Conservation (phyloP, 2,888 invertebrate species). For the Willowsia nigromaculata region DNA sequence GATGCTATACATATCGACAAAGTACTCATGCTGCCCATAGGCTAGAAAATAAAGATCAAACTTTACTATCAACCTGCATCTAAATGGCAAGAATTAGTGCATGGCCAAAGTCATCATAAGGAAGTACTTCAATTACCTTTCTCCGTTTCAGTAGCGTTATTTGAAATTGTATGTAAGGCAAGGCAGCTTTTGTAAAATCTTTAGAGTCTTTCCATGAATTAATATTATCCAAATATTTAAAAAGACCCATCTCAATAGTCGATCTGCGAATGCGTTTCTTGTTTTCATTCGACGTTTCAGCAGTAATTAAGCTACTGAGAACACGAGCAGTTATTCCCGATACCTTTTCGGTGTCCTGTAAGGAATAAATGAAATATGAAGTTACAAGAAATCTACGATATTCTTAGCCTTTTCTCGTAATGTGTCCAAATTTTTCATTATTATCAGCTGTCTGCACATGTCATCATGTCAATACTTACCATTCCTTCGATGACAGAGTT, state of each 20-base stretch:
- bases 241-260: constrained; percentile 68
- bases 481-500: constrained; percentile 19
- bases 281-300: constrained; percentile 70
- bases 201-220: constrained; percentile 66
- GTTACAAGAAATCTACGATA: background rate
- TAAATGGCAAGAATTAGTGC: too few relatives aligned
- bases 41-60: constrained; percentile 64
- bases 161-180: constrained; percentile 75
- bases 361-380: background rate
- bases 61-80: too few relatives aligned
- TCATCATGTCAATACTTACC: too few relatives aligned
- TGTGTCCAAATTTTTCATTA: too few relatives aligned
- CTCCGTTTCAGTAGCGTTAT: constrained; percentile 69
- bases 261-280: constrained; percentile 66
- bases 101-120: too few relatives aligned
- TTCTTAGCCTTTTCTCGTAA: too few relatives aligned
- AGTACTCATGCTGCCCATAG: constrained; percentile 70
- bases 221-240: constrained; percentile 60
- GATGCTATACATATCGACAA: constrained; percentile 75
- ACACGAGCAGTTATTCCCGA: constrained; percentile 50
- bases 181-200: constrained; percentile 41
- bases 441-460: too few relatives aligned
- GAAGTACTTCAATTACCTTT: constrained; percentile 66
- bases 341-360: constrained; percentile 34
- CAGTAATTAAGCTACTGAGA: constrained; percentile 71